phyloP scores from a whole-genome alignment of 1,140 invertebrate genomes.

The Sycobia sp. region DNA sequence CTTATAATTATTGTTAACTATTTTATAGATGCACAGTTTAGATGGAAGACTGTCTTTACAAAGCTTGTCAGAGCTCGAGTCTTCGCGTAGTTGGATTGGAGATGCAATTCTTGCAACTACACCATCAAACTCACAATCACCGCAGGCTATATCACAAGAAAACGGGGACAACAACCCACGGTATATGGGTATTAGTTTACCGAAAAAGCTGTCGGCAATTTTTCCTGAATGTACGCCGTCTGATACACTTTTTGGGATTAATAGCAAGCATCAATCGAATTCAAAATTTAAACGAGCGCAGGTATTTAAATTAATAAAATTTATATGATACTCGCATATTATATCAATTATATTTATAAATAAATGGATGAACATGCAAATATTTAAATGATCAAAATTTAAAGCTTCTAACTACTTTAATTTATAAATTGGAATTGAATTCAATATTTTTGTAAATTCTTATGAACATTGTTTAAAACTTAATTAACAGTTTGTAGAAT shows the following conservation, averaged over 20 bases:
- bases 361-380: no score
- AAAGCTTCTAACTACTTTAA: no score
- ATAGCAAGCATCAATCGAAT: background rate
- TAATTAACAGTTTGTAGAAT: no score
- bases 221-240: conserved; percentile 63
- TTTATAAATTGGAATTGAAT: no score
- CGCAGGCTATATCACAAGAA: conserved; percentile 2
- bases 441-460: no score
- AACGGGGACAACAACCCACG: conserved; percentile 51
- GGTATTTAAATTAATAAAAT: no score
- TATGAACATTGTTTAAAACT: no score
- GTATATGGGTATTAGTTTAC: conserved; percentile 82
- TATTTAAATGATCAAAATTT: no score
- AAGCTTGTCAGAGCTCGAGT: conserved; percentile 57
- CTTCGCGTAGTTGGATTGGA: conserved; percentile 53
- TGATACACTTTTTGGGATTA: conserved; percentile 1
- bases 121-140: conserved; percentile 37
- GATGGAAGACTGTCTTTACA: conserved; percentile 56
- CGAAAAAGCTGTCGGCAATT: conserved; percentile 69
- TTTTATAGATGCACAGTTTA: conserved; percentile 54
- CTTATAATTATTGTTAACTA: background rate
- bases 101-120: conserved; percentile 47
- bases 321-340: no score
- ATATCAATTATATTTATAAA: no score
- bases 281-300: conserved; percentile 5